A percentile compares a stretch with the other conserved stretches of the same genome.
These are phyloP conservation scores for Centruroides vittatus DNA, from an alignment of 1,140 invertebrate species.

Conservation along the genomic window DNA sequence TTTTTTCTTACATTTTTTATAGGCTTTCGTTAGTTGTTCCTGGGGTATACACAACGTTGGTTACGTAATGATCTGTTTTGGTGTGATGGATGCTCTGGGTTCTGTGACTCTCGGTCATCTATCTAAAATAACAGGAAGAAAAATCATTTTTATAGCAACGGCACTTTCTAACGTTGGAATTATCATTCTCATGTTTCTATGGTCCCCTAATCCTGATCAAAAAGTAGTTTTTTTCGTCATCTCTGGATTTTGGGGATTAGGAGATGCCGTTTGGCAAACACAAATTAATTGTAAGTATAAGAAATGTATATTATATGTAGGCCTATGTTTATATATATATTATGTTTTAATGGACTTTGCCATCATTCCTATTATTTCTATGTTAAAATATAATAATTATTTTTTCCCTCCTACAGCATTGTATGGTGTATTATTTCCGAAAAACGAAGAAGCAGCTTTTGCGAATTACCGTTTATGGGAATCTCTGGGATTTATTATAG, in stretches of 20 bases:
- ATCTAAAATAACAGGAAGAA: constrained; percentile 80
- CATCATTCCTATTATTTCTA: no score
- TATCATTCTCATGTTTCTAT: constrained; percentile 60
- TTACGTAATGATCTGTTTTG: constrained; percentile 91
- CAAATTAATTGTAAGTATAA: constrained; percentile 70
- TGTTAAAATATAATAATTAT: no score
- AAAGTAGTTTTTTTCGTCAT: constrained; percentile 75
- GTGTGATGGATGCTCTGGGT: constrained; percentile 74
- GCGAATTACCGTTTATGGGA: constrained; percentile 93
- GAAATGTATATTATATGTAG: no score
- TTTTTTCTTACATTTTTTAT: constrained; percentile 24
- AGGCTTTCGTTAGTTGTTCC: constrained; percentile 87
- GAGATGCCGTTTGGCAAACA: constrained; percentile 94
- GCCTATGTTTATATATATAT: no score
- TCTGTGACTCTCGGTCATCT: constrained; percentile 76
- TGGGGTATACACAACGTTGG: constrained; percentile 80
- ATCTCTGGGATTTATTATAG: constrained; percentile 78
- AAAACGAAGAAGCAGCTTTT: constrained; percentile 89
- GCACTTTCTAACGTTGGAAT: constrained; percentile 58
- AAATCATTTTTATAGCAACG: constrained; percentile 65
- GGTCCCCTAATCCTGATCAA: constrained; percentile 67
- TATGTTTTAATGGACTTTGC: no score
- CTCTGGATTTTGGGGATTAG: constrained; percentile 88
- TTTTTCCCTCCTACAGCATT: constrained; percentile 44
- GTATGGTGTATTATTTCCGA: constrained; percentile 78